Base-by-base conservation (phyloP, 2,113 vertebrate species). In the Phyllostomus hastatus region DNA sequence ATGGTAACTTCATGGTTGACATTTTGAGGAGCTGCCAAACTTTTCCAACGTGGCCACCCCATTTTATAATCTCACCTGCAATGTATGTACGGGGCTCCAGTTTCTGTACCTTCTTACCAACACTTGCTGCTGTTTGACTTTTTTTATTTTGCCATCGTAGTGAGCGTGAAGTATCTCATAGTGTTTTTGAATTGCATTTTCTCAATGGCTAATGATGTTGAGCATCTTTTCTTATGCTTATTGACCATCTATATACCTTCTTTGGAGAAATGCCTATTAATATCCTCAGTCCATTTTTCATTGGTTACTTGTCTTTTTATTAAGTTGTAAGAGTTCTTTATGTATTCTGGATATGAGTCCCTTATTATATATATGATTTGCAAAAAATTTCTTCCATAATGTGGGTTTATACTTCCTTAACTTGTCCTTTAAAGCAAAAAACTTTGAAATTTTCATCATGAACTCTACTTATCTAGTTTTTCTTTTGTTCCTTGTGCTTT, bases 401-500 rank as follows among this genome's bases (percentile, higher is more conserved):
- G 22, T 12, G 7, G 50, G 14, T 41, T 92, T 89, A 79, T 22
- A 33, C 22, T 87, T 85, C 88, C 22, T 78, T 67, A n/a, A 48
- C 76, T 67, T 82, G 66, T 50, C 9, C n/a, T 78, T 90, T 75
- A 46, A 94, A 91, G n/a, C 31, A n/a, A 52, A 91, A 91, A 75
- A 26, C 3, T 69, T 75, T 52, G 41, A 57, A 50, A 82, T 87
- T 75, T 81, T 82, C 14, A 41, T 79, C 14, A 41, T 79, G 48
- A 89, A 75, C 31, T 67, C 54, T 57, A n/a, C 46, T 85, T 88
- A 69, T 31, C n/a, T 78, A 66, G 19, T 48, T 91, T 94, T 96
- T 67, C 46, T 88, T 88, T 64, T 92, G n/a, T 80, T 78, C 24
- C 46, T 89, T 78, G n/a, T 73, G 33, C 75, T 90, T 95, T 93